phyloP scores from a whole-genome alignment of 30 jellyfish, hydroid and myxozoan species.

The Hydractinia echinata region DNA sequence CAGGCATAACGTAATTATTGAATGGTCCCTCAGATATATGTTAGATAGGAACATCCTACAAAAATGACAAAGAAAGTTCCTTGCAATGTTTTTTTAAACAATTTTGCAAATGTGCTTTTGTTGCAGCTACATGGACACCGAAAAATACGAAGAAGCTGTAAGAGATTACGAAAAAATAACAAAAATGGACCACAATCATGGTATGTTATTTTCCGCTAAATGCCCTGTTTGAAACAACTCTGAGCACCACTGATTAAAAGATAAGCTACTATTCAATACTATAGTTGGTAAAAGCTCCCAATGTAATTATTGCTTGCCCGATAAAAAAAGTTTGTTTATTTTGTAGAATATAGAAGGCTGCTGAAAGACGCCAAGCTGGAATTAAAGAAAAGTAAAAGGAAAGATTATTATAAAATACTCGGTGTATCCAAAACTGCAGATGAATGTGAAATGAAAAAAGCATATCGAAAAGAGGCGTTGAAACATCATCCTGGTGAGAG shows the following conservation, averaged over 20 bases:
- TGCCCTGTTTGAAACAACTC: too few species aligned
- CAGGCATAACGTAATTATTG: too few species aligned
- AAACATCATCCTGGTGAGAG: conserved; percentile 91
- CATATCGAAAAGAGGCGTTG: conserved; percentile 85
- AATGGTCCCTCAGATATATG: too few species aligned
- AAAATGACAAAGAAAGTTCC: too few species aligned
- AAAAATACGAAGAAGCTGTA: conserved; percentile 83
- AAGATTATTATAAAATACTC: conserved; percentile 82
- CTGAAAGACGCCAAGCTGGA: conserved; percentile 86
- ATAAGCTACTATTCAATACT: too few species aligned
- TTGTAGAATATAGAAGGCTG: conserved; percentile 61
- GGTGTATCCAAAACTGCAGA: conserved; percentile 75
- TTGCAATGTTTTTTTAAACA: too few species aligned
- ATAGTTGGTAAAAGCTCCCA: background rate
- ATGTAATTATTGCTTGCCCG: background rate
- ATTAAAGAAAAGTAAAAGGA: conserved; percentile 79
- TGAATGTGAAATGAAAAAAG: conserved; percentile 79
- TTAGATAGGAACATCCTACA: too few species aligned
- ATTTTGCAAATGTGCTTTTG: too few species aligned
- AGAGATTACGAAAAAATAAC: conserved; percentile 78
- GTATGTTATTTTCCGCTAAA: conserved; percentile 13
- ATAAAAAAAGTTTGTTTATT: background rate
- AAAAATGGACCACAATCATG: conserved; percentile 65
- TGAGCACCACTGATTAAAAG: too few species aligned
- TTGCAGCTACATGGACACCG: conserved; percentile 85